phyloP scores from a whole-genome alignment of 2,797 vertebrate genomes.

The Cossypha caffra region DNA sequence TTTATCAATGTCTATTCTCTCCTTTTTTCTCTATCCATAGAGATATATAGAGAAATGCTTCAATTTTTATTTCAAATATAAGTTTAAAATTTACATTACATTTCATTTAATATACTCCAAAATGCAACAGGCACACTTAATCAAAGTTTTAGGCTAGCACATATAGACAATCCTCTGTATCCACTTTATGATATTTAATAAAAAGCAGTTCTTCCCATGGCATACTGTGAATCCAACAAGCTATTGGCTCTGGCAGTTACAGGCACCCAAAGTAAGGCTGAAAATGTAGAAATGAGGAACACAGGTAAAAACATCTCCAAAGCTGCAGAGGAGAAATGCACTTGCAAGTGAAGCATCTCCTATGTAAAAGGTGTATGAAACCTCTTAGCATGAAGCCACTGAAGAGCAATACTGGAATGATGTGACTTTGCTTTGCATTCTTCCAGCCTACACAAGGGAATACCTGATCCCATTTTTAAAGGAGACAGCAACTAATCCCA shows the following conservation, averaged over 20 bases:
- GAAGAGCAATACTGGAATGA: neutral
- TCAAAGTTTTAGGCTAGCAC: neutral
- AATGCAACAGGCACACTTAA: neutral
- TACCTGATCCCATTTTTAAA: neutral
- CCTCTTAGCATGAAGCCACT: neutral
- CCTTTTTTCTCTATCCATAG: neutral
- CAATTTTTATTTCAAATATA: neutral
- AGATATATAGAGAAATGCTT: neutral
- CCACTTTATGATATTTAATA: neutral
- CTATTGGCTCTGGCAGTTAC: neutral
- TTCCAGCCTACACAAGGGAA: neutral
- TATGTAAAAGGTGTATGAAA: neutral
- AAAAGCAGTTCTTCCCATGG: neutral
- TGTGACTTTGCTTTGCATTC: neutral
- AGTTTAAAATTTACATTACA: neutral
- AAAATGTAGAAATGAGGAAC: neutral
- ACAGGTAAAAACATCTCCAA: neutral
- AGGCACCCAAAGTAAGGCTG: neutral
- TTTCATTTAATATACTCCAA: neutral
- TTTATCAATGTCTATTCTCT: neutral
- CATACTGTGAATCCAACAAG: neutral
- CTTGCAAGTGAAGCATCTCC: neutral
- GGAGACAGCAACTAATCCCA: neutral
- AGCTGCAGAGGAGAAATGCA: neutral
- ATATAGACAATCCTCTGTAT: neutral